Evolutionary conservation across 1,140 invertebrate genomes (phyloP), one percentile per base, ranked within the genome.

Genomic region (Popillia japonica): DNA sequence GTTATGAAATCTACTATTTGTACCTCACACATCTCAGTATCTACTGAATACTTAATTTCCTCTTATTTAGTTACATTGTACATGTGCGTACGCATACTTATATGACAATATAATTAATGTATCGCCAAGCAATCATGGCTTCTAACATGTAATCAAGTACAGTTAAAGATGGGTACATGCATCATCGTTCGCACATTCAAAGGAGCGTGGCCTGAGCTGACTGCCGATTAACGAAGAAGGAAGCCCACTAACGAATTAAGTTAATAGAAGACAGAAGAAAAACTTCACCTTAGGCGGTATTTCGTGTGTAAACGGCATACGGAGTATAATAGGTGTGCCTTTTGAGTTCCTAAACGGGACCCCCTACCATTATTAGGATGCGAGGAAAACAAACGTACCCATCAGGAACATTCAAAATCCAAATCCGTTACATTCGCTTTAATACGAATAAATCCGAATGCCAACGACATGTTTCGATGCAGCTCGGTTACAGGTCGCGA

Each of bases 301-400:
- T 68, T 68, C 22, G 22, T 27, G 10, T 34, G 27, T 34, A 68
- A 23, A 22, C 61, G 61, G 22, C 61, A 20, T 22, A 68, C 11
- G 48, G 48, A 55, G 8, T 11, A 34, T 61, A 74, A 75, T 75
- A 81, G 80, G 80, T 79, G 78, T 79, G 80, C 74, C 80, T 78
- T 44, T 78, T 77, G 77, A 80, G 27, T 81, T 81, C 77, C 34
- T 40, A 78, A 81, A 79, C 80, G 78, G 80, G 79, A 81, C 74
- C 77, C 78, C 79, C 64, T 74, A 78, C 77, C 72, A 61, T 72
- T 27, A 17, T 23, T 9, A 17, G 40, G n/a, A 14, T 23, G 22
- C 20, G 61, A 75, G 20, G 74, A 78, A 78, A 74, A 75, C 22
- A 23, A 73, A 40, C 72, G 64, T 59, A 78, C 44, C 17, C 68